Base-by-base conservation (phyloP, 2,888 invertebrate species). In the Ernsta delagoae region DNA sequence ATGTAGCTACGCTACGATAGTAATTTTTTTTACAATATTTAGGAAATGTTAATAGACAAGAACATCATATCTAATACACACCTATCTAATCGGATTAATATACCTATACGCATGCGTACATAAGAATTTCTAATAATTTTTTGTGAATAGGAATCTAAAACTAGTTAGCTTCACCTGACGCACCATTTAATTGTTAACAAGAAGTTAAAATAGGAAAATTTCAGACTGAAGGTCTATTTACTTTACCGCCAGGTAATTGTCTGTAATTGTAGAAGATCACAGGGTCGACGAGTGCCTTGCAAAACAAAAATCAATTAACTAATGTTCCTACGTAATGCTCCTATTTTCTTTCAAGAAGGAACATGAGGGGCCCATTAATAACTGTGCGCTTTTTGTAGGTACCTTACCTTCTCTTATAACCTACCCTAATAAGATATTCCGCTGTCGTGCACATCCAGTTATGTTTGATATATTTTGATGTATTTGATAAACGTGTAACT, bases 241-340 rank as follows among this genome's bases (percentile, higher is more conserved):
- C 31, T 54, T 54, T 31, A 54, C 24, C 54, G 31, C 54, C 11
- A 54, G 31, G 12, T 54, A 54, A 54, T 54, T 54, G 54, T 54
- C 54, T 31, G 54, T 54, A 54, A 54, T 54, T 54, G 31, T 11
- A 31, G 54, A 54, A 31, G 54, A 54, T 31, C 31, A 54, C 48
- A 5, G 54, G 54, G 31, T 6, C 9, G 31, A 24, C 54, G 24
- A 5, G 31, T 31, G 54, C 4, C 54, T 54, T 54, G 31, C 53
- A 53, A 53, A 53, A 53, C 53, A 53, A 16, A 53, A 53, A 53
- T 9, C 53, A 53, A 53, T 53, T 31, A 53, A 53, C 53, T 53
- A 53, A 53, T 53, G 53, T 53, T n/a, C n/a, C n/a, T n/a, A n/a
- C n/a, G n/a, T n/a, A n/a, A n/a, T n/a, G n/a, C n/a, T 8, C 53